Evolutionary conservation across 2,797 vertebrate genomes (phyloP).

Genomic region (Phataginus tricuspis): DNA sequence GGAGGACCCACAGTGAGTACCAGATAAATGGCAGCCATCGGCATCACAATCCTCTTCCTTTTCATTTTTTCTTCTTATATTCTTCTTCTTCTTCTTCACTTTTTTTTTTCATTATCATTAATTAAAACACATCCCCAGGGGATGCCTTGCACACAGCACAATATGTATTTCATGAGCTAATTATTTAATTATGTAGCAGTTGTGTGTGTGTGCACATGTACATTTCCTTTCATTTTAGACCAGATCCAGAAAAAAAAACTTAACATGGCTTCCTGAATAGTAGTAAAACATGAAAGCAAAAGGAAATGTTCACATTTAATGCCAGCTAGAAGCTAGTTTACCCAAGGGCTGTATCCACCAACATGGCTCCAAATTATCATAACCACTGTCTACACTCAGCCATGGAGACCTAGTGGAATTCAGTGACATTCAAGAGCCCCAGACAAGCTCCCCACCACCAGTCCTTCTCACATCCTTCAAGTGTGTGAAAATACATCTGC

Average conservation of each 20-base stretch:
- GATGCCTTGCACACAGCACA: background rate
- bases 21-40: background rate
- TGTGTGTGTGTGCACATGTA: background rate
- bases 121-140: background rate
- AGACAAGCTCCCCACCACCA: background rate
- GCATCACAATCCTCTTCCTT: background rate
- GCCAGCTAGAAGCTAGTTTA: background rate
- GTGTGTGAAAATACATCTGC: background rate
- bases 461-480: background rate
- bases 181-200: background rate
- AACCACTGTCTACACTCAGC: background rate
- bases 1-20: background rate
- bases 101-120: background rate
- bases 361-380: background rate
- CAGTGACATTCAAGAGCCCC: background rate
- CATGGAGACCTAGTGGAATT: background rate
- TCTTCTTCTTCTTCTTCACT: background rate
- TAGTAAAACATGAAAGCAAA: background rate
- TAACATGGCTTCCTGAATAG: background rate
- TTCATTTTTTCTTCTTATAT: background rate
- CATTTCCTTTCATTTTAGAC: constrained; percentile 11
- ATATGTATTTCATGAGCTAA: background rate
- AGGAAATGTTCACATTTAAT: constrained; percentile 41
- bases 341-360: background rate
- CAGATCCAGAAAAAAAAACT: background rate